A percentile compares a stretch with the other conserved stretches of the same genome.
Conservation (phyloP, 1,140 invertebrate genomes). For the Pantala flavescens region DNA sequence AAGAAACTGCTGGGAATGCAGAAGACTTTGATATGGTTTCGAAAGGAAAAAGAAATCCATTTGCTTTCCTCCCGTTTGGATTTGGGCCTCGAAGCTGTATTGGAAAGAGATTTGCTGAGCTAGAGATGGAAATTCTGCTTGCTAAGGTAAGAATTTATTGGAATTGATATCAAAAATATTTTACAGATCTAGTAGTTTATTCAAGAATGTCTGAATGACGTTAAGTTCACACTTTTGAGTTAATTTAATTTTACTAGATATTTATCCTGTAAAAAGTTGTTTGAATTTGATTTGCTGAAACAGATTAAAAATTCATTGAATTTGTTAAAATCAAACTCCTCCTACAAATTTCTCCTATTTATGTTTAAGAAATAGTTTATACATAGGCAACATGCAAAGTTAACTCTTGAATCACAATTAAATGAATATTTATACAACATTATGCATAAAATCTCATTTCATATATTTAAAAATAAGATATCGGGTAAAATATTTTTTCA, state of each 20-base stretch:
- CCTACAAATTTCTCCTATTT: too few species aligned
- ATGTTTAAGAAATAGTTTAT: too few species aligned
- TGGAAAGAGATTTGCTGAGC: conserved; percentile 55
- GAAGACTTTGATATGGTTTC: conserved; percentile 27
- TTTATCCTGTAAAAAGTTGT: not conserved
- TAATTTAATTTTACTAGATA: not conserved
- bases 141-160: conserved; percentile 34
- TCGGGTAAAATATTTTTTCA: too few species aligned
- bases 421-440: too few species aligned
- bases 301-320: not conserved
- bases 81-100: conserved; percentile 47
- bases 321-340: not conserved
- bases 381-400: too few species aligned
- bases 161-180: too few species aligned
- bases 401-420: too few species aligned
- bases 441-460: too few species aligned
- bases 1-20: conserved; percentile 28
- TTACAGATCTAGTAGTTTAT: too few species aligned
- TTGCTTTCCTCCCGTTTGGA: conserved; percentile 47
- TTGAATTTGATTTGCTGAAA: not conserved
- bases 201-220: too few species aligned
- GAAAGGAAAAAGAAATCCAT: conserved; percentile 39
- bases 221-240: not conserved
- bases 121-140: conserved; percentile 54
- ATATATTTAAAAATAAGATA: too few species aligned